phyloP scores from a whole-genome alignment of 1,140 invertebrate species.

The Sycobia sp. region DNA sequence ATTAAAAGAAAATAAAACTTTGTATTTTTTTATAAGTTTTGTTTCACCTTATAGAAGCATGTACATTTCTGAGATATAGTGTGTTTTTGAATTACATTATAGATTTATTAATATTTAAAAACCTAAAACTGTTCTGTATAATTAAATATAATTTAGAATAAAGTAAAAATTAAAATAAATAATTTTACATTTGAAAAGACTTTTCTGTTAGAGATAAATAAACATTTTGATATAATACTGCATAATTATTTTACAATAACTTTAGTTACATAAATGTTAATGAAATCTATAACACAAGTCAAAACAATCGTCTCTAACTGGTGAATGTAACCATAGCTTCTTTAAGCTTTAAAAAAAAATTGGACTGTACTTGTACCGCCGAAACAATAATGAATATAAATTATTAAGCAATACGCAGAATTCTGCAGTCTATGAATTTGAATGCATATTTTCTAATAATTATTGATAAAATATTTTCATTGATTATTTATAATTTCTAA shows the following conservation, averaged over 20 bases:
- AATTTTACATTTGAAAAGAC: slow-evolving; percentile 17
- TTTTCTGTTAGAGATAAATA: neutral
- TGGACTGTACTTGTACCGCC: slow-evolving; percentile 25
- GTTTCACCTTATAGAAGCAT: slow-evolving; percentile 37
- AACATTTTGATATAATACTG: neutral
- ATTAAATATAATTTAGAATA: neutral
- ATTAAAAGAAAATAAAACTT: slow-evolving; percentile 34
- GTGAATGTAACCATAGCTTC: slow-evolving; percentile 22
- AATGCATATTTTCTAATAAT: slow-evolving; percentile 33
- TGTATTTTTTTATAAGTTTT: slow-evolving; percentile 46
- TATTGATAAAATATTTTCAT: slow-evolving; percentile 33
- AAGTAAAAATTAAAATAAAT: neutral
- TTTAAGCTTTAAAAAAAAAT: slow-evolving; percentile 15
- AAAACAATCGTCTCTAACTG: slow-evolving; percentile 3
- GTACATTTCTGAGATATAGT: slow-evolving; percentile 21
- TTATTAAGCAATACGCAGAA: slow-evolving; percentile 39
- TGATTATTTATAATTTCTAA: too few species aligned
- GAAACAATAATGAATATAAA: slow-evolving; percentile 25
- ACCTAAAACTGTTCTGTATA: neutral
- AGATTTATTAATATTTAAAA: slow-evolving; percentile 31
- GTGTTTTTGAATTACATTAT: slow-evolving; percentile 38
- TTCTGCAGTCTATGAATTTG: slow-evolving; percentile 28
- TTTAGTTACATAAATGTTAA: slow-evolving; percentile 20
- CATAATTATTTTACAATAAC: slow-evolving; percentile 16
- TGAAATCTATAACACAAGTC: slow-evolving; percentile 20